Conservation (phyloP, 1,140 invertebrate genomes). For the Drosophila miranda region DNA sequence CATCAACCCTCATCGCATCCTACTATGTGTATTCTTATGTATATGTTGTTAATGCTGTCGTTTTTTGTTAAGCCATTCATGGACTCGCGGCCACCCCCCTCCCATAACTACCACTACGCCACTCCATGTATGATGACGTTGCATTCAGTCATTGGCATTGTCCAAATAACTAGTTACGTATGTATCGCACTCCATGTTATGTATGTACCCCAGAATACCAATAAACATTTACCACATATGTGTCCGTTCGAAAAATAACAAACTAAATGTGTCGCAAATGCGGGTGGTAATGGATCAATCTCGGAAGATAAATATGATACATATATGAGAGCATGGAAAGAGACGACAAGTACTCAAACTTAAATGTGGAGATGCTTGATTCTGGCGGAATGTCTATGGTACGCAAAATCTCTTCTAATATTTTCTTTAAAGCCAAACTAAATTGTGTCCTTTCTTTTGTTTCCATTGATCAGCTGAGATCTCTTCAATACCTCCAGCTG, state of each 20-base stretch:
- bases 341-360: too few species aligned
- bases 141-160: constrained; percentile 25
- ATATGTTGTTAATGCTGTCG: constrained; percentile 41
- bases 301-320: too few species aligned
- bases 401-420: background rate
- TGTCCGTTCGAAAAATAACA: constrained; percentile 46
- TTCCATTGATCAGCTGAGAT: too few species aligned
- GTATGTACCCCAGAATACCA: constrained; percentile 47
- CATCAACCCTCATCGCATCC: constrained; percentile 32
- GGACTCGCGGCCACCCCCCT: constrained; percentile 2
- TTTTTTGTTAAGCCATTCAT: constrained; percentile 40
- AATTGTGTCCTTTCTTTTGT: background rate
- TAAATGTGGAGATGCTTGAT: too few species aligned
- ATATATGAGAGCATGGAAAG: too few species aligned
- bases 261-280: background rate
- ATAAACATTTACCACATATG: constrained; percentile 49
- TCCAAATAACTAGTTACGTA: constrained; percentile 61
- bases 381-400: background rate
- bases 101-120: background rate
- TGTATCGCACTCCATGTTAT: constrained; percentile 52
- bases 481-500: too few species aligned
- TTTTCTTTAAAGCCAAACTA: background rate
- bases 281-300: background rate
- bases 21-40: constrained; percentile 19
- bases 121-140: constrained; percentile 40